phyloP scores from a whole-genome alignment of 2,888 invertebrate genomes.

The Drosophila anomelani region DNA sequence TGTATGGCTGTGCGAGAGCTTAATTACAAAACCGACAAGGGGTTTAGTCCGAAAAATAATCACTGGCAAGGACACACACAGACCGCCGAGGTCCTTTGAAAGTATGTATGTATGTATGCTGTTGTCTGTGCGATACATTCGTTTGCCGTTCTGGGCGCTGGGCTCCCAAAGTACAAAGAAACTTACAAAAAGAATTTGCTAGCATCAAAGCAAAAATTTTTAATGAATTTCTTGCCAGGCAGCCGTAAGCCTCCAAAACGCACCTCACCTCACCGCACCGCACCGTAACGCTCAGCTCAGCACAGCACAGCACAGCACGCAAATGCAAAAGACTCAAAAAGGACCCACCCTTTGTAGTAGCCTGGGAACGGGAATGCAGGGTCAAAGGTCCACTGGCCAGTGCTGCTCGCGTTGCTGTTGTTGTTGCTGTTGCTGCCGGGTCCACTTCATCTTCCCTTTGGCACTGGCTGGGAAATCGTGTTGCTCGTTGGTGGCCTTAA shows the following conservation, averaged over 20 bases:
- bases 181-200: conserved; percentile 73
- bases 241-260: conserved; percentile 67
- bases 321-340: conserved; percentile 56
- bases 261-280: conserved; percentile 55
- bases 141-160: conserved; percentile 7
- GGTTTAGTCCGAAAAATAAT: conserved; percentile 33
- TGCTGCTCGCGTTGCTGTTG: conserved; percentile 4
- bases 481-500: conserved; percentile 84
- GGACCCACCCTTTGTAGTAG: conserved; percentile 14
- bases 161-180: conserved; percentile 62
- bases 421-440: conserved; percentile 4
- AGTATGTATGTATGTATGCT: conserved; percentile 53
- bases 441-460: conserved; percentile 62
- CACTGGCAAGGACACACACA: conserved; percentile 46
- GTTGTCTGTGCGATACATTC: conserved; percentile 46
- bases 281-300: conserved; percentile 3
- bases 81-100: conserved; percentile 48
- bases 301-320: conserved; percentile 46
- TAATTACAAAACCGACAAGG: conserved; percentile 57
- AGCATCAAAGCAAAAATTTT: conserved; percentile 80
- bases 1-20: conserved; percentile 27
- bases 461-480: conserved; percentile 72
- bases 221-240: conserved; percentile 74
- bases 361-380: conserved; percentile 33
- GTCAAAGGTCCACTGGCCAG: conserved; percentile 63